Conservation (phyloP, 2,113 vertebrate genomes). For the Ophiodon elongatus region DNA sequence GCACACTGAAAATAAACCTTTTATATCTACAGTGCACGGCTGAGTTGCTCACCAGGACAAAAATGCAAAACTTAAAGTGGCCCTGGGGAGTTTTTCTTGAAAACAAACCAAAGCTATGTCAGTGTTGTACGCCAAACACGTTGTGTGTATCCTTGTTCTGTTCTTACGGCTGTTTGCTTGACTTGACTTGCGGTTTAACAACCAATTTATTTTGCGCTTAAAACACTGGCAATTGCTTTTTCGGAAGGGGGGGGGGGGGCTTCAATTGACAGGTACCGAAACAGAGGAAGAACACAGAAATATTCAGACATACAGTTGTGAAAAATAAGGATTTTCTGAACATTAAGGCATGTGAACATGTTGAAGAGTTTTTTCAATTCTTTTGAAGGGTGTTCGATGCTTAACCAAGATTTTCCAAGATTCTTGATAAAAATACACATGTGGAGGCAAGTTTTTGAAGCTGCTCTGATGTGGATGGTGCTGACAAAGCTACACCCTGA, state of each 20-base stretch:
- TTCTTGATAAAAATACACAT: not conserved
- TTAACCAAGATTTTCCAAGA: not conserved
- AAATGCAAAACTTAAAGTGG: not conserved
- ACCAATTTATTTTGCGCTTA: not conserved
- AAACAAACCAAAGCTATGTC: not conserved
- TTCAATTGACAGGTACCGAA: not conserved
- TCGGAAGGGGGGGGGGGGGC: not conserved
- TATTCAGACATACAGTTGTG: not conserved
- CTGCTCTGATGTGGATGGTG: not conserved
- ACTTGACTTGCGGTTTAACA: not conserved
- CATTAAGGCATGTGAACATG: not conserved
- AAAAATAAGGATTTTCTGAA: not conserved
- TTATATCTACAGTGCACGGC: not conserved
- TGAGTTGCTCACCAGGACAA: not conserved
- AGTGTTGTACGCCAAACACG: not conserved
- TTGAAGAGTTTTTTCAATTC: not conserved
- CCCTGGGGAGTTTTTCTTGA: not conserved
- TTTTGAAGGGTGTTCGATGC: not conserved
- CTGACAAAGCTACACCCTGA: conserved; percentile 6
- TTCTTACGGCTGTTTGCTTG: not conserved
- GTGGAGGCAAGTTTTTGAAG: not conserved
- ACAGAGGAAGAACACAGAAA: not conserved
- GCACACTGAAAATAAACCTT: not conserved
- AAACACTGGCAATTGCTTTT: not conserved
- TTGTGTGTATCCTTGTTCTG: not conserved